Conservation (phyloP, 1,140 invertebrate species). For the Diploscapter pachys region DNA sequence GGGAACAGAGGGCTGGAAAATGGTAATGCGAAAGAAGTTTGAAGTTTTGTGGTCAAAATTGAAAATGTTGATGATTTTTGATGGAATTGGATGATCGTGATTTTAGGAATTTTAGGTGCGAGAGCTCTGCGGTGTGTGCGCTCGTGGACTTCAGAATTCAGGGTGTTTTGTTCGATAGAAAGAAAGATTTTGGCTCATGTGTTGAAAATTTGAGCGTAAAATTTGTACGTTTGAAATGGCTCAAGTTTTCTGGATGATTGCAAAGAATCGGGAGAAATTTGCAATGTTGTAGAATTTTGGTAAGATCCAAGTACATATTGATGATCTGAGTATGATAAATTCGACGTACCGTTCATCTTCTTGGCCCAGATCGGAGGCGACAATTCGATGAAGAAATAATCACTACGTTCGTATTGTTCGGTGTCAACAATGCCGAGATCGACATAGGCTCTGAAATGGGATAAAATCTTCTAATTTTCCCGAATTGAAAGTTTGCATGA, state of each 20-base stretch:
- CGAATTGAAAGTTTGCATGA: neutral
- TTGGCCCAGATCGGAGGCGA: conserved; percentile 53
- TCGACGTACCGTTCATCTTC: conserved; percentile 56
- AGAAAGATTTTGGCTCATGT: too few species aligned
- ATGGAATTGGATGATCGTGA: too few species aligned
- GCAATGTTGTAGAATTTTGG: conserved; percentile 1
- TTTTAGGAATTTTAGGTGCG: too few species aligned
- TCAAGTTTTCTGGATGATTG: conserved; percentile 1
- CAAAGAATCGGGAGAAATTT: neutral
- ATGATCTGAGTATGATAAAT: neutral
- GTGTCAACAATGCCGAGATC: conserved; percentile 63
- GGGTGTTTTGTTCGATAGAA: too few species aligned
- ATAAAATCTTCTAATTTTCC: neutral
- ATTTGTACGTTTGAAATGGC: conserved; percentile 10
- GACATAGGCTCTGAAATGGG: conserved; percentile 61
- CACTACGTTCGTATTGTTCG: conserved; percentile 65
- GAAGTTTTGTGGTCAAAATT: too few species aligned
- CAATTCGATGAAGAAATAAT: conserved; percentile 57
- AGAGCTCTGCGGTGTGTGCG: too few species aligned
- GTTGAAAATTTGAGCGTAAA: too few species aligned
- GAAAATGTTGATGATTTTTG: too few species aligned
- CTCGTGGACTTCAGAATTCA: too few species aligned
- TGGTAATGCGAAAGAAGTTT: too few species aligned
- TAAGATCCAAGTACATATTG: neutral
- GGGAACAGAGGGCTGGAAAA: too few species aligned